Base-by-base conservation (phyloP, 2,797 vertebrate species). In the Sebastes itinus region DNA sequence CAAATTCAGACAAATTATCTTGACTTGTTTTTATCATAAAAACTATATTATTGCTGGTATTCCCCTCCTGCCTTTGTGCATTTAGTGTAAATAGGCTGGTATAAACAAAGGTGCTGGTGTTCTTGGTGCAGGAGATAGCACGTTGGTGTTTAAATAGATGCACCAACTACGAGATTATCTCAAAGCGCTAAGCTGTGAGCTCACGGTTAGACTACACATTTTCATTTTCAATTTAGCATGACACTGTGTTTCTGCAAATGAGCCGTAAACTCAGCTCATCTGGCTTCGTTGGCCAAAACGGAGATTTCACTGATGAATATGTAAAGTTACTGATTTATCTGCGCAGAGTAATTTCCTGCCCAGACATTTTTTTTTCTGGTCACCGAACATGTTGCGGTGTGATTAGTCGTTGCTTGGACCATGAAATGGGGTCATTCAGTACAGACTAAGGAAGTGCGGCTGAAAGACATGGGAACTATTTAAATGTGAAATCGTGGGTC, bases 261-360 rank as follows among this genome's bases (percentile, higher is more conserved):
- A 83, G 20, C 49, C 8, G 52, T 82, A 66, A 69, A 74, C 52
- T 84, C 79, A 70, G 58, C 72, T 84, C 54, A 59, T 90, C 78
- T 84, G 82, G 49, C 78, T 84, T 84, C 2, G n/a, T 49, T 81
- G 68, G 66, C 69, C 38, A 55, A 54, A 77, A 65, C 2, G 11
- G 63, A 77, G 74, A 56, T 75, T 58, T 72, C 23, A 32, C 84
- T 77, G 75, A 92, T 83, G 80, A 90, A 83, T 81, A 88, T 90
- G 88, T 88, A 73, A 86, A 86, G 81, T 84, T 79, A 35, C 52
- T 78, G 87, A 87, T 91, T 93, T 88, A 77, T 91, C 83, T 78
- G 49, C 35, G 72, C 77, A 67, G 70, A 85, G 83, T 82, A 85
- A 93, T 92, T 92, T 93, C 83, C 85, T 88, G 83, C 71, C 69